Evolutionary conservation across 1,140 invertebrate genomes (phyloP).

Genomic region (Apis dorsata): DNA sequence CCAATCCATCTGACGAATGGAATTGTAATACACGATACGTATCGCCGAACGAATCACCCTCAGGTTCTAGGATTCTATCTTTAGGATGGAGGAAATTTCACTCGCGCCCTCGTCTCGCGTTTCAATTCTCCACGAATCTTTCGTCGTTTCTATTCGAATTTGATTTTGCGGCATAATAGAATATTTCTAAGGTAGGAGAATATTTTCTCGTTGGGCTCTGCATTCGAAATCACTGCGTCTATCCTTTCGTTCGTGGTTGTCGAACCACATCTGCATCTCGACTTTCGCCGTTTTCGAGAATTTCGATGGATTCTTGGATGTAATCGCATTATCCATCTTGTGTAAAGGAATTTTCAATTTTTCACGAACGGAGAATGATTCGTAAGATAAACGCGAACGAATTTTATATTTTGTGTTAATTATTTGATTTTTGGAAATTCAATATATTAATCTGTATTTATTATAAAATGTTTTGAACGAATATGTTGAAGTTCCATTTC

Average conservation of each 20-base stretch:
- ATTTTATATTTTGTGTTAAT: too few relatives aligned
- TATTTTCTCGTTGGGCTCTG: neutral
- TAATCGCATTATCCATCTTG: slow-evolving; percentile 1
- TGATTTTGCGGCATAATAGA: slow-evolving; percentile 22
- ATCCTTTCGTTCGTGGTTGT: neutral
- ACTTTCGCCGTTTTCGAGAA: neutral
- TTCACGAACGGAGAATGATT: neutral
- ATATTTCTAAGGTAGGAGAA: slow-evolving; percentile 15
- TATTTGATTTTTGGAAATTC: too few relatives aligned
- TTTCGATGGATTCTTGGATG: neutral
- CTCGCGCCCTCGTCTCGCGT: neutral
- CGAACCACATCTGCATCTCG: too few relatives aligned
- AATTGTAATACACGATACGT: neutral
- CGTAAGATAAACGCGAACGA: neutral
- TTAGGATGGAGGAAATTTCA: slow-evolving; percentile 5
- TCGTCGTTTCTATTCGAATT: slow-evolving; percentile 4
- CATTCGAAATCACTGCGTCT: neutral
- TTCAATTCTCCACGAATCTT: slow-evolving; percentile 20
- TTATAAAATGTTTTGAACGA: too few relatives aligned
- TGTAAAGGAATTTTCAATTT: neutral
- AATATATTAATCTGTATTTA: too few relatives aligned
- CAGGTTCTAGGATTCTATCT: slow-evolving; percentile 18
- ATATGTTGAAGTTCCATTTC: too few relatives aligned
- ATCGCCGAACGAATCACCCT: slow-evolving; percentile 2
- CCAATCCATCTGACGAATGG: neutral